These are phyloP conservation scores for Melanotaenia duboulayi DNA, from an alignment of 2,113 vertebrate species.

Conservation along the genomic window DNA sequence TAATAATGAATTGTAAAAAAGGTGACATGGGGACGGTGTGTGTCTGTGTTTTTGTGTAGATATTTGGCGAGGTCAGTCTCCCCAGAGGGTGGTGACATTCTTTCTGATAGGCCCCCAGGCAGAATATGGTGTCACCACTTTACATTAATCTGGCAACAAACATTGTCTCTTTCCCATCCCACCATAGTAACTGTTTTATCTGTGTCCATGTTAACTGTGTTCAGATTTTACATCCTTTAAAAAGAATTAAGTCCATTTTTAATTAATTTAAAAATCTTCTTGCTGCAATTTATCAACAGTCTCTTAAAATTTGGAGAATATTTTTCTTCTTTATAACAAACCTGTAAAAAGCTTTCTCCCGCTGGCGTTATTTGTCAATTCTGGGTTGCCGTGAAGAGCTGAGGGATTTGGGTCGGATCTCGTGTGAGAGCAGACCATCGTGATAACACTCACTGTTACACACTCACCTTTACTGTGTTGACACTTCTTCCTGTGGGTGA, in stretches of 20 bases:
- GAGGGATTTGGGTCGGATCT: conserved; percentile 41
- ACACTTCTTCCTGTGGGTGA: conserved; percentile 21
- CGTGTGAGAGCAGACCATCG: conserved; percentile 30
- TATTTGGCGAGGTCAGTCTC: conserved; percentile 52
- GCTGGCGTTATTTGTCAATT: not conserved
- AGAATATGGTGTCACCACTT: conserved; percentile 68
- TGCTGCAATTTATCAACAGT: not conserved
- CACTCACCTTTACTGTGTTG: conserved; percentile 27
- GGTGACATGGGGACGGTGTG: conserved; percentile 43
- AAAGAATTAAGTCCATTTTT: not conserved
- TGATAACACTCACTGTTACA: conserved; percentile 34
- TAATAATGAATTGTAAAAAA: conserved; percentile 76
- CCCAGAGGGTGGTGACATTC: conserved; percentile 72
- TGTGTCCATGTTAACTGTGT: conserved; percentile 1
- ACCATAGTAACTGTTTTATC: conserved; percentile 13
- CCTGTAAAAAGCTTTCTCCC: conserved; percentile 17
- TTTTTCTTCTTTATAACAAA: conserved; percentile 7
- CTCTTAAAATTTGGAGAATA: not conserved
- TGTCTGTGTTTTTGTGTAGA: conserved; percentile 26
- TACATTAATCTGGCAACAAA: conserved; percentile 65
- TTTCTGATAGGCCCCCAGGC: conserved; percentile 66
- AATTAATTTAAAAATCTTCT: not conserved
- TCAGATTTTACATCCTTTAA: no score
- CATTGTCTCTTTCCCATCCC: not conserved
- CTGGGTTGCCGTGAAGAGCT: conserved; percentile 18